Conservation (phyloP, 2,113 vertebrate species). For the Pseudonaja textilis region DNA sequence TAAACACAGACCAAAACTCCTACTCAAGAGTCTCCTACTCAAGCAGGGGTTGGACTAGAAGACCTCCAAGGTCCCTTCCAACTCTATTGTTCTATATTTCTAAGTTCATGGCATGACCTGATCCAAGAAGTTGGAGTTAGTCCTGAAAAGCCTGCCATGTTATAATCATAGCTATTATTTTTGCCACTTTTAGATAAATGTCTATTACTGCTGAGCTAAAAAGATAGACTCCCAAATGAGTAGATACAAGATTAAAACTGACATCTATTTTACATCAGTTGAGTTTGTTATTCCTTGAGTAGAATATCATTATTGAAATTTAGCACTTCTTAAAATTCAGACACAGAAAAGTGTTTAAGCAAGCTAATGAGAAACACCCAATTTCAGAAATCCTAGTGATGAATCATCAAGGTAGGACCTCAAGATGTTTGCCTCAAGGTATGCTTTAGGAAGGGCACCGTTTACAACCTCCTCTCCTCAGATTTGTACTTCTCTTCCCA, state of each 20-base stretch:
- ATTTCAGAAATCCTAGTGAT: not conserved
- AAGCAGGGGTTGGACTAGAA: no score
- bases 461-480: no score
- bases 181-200: not conserved
- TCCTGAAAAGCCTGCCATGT: not conserved
- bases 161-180: not conserved
- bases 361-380: not conserved
- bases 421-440: not conserved
- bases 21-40: no score
- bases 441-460: no score
- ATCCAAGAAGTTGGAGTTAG: not conserved
- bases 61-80: no score
- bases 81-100: no score
- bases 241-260: not conserved
- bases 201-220: not conserved
- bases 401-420: not conserved
- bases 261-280: not conserved
- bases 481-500: not conserved
- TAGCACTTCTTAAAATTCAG: not conserved
- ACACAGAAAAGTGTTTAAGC: not conserved
- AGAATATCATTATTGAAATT: not conserved
- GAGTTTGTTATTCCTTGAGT: not conserved
- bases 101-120: not conserved
- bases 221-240: not conserved
- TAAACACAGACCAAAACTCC: no score